phyloP scores from a whole-genome alignment of 1,140 invertebrate species.

The Aporrectodea caliginosa region DNA sequence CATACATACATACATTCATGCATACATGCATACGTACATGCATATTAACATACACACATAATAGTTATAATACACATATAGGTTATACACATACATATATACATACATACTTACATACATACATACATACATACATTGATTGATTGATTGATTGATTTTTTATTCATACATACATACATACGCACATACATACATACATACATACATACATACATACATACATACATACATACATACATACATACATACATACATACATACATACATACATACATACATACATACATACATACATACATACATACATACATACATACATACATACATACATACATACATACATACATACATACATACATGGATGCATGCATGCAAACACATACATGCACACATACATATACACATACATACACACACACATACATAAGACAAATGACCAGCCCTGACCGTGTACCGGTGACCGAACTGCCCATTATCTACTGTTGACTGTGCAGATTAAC shows the following conservation, averaged over 20 bases:
- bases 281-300: slow-evolving; percentile 22
- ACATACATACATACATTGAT: slow-evolving; percentile 17
- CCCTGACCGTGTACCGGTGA: too few species aligned
- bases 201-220: slow-evolving; percentile 30
- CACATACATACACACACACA: slow-evolving; percentile 15
- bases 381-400: slow-evolving; percentile 7
- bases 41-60: too few species aligned
- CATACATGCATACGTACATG: too few species aligned
- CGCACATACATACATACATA: slow-evolving; percentile 28
- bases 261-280: slow-evolving; percentile 30
- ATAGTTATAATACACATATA: too few species aligned
- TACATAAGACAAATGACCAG: neutral
- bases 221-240: slow-evolving; percentile 31
- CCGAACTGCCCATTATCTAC: too few species aligned
- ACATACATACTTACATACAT: slow-evolving; percentile 8
- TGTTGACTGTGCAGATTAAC: too few species aligned
- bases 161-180: slow-evolving; percentile 23
- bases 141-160: too few species aligned
- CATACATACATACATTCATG: too few species aligned
- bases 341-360: slow-evolving; percentile 13
- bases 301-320: neutral
- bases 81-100: slow-evolving; percentile 6
- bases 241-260: slow-evolving; percentile 30
- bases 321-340: slow-evolving; percentile 1
- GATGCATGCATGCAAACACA: too few species aligned